These are phyloP conservation scores for Littorina saxatilis DNA, from an alignment of 1,140 invertebrate genomes.

Conservation along the genomic window DNA sequence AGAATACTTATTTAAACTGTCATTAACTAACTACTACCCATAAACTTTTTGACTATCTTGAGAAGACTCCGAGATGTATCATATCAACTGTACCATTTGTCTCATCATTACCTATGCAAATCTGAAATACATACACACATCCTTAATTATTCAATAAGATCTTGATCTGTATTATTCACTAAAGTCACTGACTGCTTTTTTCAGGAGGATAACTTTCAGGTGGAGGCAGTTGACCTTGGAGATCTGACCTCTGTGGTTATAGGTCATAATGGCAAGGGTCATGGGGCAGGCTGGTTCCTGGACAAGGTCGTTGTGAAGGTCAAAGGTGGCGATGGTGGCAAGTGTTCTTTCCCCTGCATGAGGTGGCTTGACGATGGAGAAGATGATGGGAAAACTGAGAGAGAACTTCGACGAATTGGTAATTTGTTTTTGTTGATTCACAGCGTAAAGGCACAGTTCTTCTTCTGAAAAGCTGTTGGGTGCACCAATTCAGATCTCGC, in stretches of 20 bases:
- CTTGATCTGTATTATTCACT: too few relatives aligned
- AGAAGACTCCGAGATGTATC: too few relatives aligned
- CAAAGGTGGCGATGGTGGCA: constrained; percentile 28
- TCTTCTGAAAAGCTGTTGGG: background rate
- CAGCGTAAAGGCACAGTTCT: too few relatives aligned
- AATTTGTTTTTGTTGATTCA: background rate
- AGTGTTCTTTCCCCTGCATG: constrained; percentile 61
- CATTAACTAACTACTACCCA: too few relatives aligned
- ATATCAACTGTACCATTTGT: too few relatives aligned
- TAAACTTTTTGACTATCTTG: too few relatives aligned
- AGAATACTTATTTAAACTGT: too few relatives aligned
- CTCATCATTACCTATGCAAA: too few relatives aligned
- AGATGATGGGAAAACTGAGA: constrained; percentile 62
- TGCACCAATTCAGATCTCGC: background rate
- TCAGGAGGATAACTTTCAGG: constrained; percentile 61
- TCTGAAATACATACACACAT: too few relatives aligned
- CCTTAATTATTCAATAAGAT: too few relatives aligned
- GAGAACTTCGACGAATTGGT: constrained; percentile 54
- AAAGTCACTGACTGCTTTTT: too few relatives aligned
- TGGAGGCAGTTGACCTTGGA: constrained; percentile 65
- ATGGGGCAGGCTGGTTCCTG: constrained; percentile 66
- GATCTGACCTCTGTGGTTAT: constrained; percentile 57
- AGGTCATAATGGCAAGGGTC: constrained; percentile 65
- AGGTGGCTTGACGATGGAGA: constrained; percentile 66
- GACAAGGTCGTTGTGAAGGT: constrained; percentile 62